These are phyloP conservation scores for Leptogaster cylindrica DNA, from an alignment of 2,888 invertebrate genomes.

Conservation along the genomic window DNA sequence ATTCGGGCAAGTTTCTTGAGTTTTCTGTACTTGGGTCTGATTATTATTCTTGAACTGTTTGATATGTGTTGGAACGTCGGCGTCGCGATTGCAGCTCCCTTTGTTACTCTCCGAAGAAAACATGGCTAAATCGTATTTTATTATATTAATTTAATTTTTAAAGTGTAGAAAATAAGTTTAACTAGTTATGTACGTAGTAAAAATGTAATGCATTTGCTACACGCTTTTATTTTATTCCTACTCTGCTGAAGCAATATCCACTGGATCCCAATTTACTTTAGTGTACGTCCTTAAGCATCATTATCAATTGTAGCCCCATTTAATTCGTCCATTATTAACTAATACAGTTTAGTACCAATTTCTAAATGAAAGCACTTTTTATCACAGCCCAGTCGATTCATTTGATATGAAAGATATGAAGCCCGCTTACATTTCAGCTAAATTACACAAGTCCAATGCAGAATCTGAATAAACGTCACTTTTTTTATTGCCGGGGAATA, in stretches of 20 bases:
- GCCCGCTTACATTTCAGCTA: too few relatives aligned
- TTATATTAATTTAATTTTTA: background rate
- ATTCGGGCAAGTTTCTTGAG: slow-evolving; percentile 14
- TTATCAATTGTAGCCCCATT: slow-evolving; percentile 15
- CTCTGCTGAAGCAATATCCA: slow-evolving; percentile 9
- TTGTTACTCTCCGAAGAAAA: slow-evolving; percentile 48
- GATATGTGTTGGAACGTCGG: too few relatives aligned
- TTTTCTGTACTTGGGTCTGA: slow-evolving; percentile 21
- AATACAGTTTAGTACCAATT: slow-evolving; percentile 4
- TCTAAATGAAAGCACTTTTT: slow-evolving; percentile 32
- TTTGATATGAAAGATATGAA: slow-evolving; percentile 40
- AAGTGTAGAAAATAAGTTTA: background rate
- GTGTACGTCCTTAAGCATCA: slow-evolving; percentile 9
- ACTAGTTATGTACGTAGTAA: too few relatives aligned
- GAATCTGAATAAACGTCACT: background rate
- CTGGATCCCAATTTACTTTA: slow-evolving; percentile 28
- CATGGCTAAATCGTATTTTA: slow-evolving; percentile 41
- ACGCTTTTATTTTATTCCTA: slow-evolving; percentile 5
- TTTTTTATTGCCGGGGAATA: background rate
- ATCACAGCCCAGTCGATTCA: slow-evolving; percentile 29
- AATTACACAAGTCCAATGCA: too few relatives aligned
- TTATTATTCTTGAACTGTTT: slow-evolving; percentile 28
- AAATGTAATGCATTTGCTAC: background rate
- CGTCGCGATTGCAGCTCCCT: slow-evolving; percentile 40
- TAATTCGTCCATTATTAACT: slow-evolving; percentile 8